Evolutionary conservation across 2,797 vertebrate species (phyloP).

Genomic region (Tinamus major): DNA sequence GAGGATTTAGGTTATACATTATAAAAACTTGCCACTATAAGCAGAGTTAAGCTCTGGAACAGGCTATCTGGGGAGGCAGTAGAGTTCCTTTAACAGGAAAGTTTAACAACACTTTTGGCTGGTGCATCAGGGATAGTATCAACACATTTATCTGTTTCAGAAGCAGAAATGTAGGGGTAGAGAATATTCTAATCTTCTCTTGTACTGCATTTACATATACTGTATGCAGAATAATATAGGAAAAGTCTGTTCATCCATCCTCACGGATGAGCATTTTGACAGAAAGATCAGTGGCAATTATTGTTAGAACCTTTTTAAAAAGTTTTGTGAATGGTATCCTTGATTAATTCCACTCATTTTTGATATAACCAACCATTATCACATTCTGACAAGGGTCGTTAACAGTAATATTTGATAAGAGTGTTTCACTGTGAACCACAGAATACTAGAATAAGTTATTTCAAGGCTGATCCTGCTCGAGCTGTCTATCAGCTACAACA

Average conservation of each 20-base stretch:
- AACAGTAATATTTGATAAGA: not conserved
- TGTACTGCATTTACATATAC: not conserved
- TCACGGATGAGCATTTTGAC: not conserved
- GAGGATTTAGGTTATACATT: constrained; percentile 23
- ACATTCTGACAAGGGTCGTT: not conserved
- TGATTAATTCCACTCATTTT: not conserved
- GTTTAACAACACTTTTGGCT: not conserved
- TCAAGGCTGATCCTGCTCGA: not conserved
- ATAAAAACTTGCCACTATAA: not conserved
- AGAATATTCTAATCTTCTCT: not conserved
- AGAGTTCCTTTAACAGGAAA: not conserved
- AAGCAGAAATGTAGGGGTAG: not conserved
- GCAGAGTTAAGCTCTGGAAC: not conserved
- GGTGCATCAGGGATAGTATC: not conserved
- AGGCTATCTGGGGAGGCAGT: not conserved
- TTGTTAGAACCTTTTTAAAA: not conserved
- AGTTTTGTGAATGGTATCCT: not conserved
- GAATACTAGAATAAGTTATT: not conserved
- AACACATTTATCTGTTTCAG: not conserved
- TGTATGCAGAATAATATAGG: fast-evolving
- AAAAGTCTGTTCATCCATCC: not conserved
- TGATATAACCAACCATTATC: not conserved
- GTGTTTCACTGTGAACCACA: not conserved
- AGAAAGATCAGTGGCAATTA: not conserved
- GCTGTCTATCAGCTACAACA: not conserved